Base-by-base conservation (phyloP, 2,113 vertebrate species). In the Rynchops niger region DNA sequence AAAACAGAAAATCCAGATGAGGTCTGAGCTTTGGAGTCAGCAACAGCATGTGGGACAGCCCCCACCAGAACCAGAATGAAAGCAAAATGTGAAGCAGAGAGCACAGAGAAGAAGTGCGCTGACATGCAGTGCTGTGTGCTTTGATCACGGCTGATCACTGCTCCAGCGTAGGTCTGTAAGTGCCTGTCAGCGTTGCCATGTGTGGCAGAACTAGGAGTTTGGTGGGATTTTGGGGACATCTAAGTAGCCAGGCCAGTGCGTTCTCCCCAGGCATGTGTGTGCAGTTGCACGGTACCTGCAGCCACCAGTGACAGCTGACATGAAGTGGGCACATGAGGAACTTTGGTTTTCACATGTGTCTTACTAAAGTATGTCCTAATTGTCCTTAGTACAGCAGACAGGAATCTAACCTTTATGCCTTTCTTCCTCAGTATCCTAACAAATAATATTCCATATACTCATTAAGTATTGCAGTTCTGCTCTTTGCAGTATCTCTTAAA, bases 211-310 rank as follows among this genome's bases (percentile, higher is more conserved):
- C n/a, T 34, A 56, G 70, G 40, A 92, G 34, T 58, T 45, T 69
- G 62, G 47, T 82, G 91, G 77, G 45, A 83, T 79, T 90, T 93
- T 72, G 79, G 56, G 88, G 63, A 67, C 18, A 45, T 43, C 34
- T n/a, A 2, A 3, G 49, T 76, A 82, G 65, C 40, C 27, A 77
- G 71, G 84, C 72, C 81, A 67, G 47, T 4, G 7, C 1, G 12
- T 88, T 93, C 74, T 86, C 42, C n/a, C 32, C 38, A 0, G 0
- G 36, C 21, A 19, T 0, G 1, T 0, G 2, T 66, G 26, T 0
- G 1, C 62, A 45, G 26, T 40, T 70, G 50, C 30, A 32, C 0
- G 0, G 45, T 72, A 56, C 81, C 82, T 91, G 76, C 71, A 82
- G 78, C 49, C 79, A 73, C 32, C 59, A 58, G 27, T 43, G 70